Evolutionary conservation across 2,113 vertebrate species (phyloP), one percentile per base, ranked within the genome.

Genomic region (Cacatua alba): DNA sequence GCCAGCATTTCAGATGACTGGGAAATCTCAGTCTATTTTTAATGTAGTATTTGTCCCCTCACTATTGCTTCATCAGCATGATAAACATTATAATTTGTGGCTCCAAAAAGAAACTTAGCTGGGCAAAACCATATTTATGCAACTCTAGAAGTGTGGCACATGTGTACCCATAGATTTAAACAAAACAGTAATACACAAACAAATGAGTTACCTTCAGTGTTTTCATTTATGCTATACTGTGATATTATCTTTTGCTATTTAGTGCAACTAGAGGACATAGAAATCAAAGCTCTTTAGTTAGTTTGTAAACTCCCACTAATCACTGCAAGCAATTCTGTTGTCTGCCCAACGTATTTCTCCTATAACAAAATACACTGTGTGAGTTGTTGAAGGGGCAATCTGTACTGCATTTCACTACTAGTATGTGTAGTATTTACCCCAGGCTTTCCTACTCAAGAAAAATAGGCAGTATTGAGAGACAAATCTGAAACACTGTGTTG

Each of bases 11-110:
- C 90, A 87, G 46, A 93, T 90, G 88, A 96, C 96, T 97, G 94
- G 91, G 97, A 98, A 98, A 98, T 96, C 86, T 91, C 93, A 91
- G 59, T 95, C 91, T 98, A 98, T 98, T 98, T 98, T 98, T 97
- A 98, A 95, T 88, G 86, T 94, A 78, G 84, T 96, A 91, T 95
- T 97, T 97, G 97, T 98, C 93, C 91, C 95, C 76, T 92, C 93
- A 93, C 84, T 76, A 80, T 33, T 72, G 94, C 94, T 97, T 95
- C 86, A 77, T 57, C 62, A 90, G 91, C 95, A 97, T 7, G 88
- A 97, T 97, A 98, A 98, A 97, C 87, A 92, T 83, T 94, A 90
- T 95, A 97, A 96, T 97, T 93, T 97, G 95, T 96, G 94, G 68
- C 24, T 89, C 28, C 3, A 72, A 95, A 79, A 69, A 33, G 6